These are phyloP conservation scores for Polyommatus icarus DNA, from an alignment of 2,888 invertebrate species.

Conservation along the genomic window DNA sequence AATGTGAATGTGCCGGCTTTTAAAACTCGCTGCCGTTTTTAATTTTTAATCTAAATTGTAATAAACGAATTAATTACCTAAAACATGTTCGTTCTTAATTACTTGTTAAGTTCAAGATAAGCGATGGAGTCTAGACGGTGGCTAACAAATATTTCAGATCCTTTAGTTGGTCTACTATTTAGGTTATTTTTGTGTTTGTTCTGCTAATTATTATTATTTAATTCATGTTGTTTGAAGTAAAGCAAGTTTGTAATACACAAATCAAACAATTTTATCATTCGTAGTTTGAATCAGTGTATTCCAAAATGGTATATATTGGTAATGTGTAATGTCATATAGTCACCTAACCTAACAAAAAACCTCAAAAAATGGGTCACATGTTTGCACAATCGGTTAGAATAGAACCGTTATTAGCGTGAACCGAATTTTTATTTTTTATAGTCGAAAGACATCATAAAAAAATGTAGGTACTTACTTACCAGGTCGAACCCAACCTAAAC, in stretches of 20 bases:
- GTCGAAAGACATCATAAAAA: constrained; percentile 16
- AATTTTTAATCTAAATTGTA: constrained; percentile 23
- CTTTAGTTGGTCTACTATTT: background rate
- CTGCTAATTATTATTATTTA: background rate
- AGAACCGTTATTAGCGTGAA: background rate
- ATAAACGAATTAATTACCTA: constrained; percentile 6
- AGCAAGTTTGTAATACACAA: too few relatives aligned
- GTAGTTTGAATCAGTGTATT: too few relatives aligned
- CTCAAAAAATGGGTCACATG: background rate
- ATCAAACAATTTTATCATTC: too few relatives aligned
- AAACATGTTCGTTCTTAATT: background rate
- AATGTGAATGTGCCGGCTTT: background rate
- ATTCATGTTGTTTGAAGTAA: background rate
- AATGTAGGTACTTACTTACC: background rate
- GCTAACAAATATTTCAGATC: background rate
- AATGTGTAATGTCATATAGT: background rate
- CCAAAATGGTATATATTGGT: background rate
- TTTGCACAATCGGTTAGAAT: constrained; percentile 2
- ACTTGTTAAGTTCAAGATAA: background rate
- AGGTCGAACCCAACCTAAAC: background rate
- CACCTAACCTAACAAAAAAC: background rate
- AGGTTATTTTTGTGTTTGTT: background rate
- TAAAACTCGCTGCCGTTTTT: background rate
- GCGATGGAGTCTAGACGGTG: background rate
- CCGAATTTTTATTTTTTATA: constrained; percentile 13